Evolutionary conservation across 2,888 invertebrate species (phyloP).

Genomic region (Mesochorus sp.): DNA sequence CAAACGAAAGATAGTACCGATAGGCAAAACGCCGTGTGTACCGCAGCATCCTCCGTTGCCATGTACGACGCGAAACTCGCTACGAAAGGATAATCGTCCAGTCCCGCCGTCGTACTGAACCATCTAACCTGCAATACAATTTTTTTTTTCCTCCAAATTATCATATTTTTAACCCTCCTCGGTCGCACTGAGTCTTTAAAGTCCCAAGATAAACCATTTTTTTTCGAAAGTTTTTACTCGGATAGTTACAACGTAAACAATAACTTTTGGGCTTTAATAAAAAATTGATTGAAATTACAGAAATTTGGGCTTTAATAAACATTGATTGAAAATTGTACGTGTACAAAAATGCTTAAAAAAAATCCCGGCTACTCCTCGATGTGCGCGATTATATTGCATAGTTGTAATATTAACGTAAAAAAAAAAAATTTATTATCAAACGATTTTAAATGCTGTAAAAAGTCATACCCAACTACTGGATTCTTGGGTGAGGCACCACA

Average conservation of each 20-base stretch:
- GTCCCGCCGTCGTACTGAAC: slow-evolving; percentile 70
- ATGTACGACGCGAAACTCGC: slow-evolving; percentile 72
- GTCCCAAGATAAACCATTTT: too few species aligned
- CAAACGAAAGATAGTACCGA: slow-evolving; percentile 78
- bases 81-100: slow-evolving; percentile 70
- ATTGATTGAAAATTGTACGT: too few species aligned
- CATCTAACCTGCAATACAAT: slow-evolving; percentile 66
- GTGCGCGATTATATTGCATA: too few species aligned
- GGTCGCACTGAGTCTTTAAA: background rate
- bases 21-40: slow-evolving; percentile 74
- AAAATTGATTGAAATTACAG: too few species aligned
- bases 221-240: too few species aligned
- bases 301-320: too few species aligned
- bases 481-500: slow-evolving; percentile 75
- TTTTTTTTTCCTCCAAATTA: slow-evolving; percentile 1
- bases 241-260: too few species aligned
- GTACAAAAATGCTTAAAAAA: too few species aligned
- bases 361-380: too few species aligned
- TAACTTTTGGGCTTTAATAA: too few species aligned
- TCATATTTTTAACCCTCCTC: background rate
- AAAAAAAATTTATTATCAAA: background rate
- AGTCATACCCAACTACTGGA: slow-evolving; percentile 76
- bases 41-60: slow-evolving; percentile 70
- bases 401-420: too few species aligned
- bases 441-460: background rate